phyloP scores from a whole-genome alignment of 2,888 invertebrate genomes.

The Nowickia ferox region DNA sequence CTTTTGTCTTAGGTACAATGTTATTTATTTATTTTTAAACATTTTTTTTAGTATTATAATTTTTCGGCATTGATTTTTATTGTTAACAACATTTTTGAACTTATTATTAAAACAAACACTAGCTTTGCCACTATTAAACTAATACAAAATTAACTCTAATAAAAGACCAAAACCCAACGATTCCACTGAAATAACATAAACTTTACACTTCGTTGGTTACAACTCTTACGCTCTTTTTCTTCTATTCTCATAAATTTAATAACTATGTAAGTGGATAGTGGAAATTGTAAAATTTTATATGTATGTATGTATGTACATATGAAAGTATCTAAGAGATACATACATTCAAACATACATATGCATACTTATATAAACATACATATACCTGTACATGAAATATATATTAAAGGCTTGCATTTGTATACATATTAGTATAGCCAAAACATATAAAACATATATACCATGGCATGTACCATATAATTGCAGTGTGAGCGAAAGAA shows the following conservation, averaged over 20 bases:
- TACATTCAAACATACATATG: no score
- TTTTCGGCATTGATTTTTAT: constrained; percentile 42
- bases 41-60: not conserved
- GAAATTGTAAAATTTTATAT: not conserved
- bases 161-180: constrained; percentile 49
- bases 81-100: constrained; percentile 17
- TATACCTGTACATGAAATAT: no score
- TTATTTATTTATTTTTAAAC: not conserved
- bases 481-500: no score
- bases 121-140: constrained; percentile 53
- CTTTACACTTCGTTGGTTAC: constrained; percentile 66
- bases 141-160: constrained; percentile 34
- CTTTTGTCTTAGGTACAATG: not conserved
- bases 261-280: not conserved
- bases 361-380: no score
- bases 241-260: not conserved
- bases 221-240: constrained; percentile 19
- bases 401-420: no score
- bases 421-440: no score
- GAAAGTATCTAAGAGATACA: not conserved
- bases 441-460: no score
- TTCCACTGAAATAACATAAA: constrained; percentile 43
- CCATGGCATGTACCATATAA: no score
- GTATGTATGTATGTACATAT: not conserved
- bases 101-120: constrained; percentile 23